Conservation (phyloP, 2,797 vertebrate species). For the Trachurus trachurus region DNA sequence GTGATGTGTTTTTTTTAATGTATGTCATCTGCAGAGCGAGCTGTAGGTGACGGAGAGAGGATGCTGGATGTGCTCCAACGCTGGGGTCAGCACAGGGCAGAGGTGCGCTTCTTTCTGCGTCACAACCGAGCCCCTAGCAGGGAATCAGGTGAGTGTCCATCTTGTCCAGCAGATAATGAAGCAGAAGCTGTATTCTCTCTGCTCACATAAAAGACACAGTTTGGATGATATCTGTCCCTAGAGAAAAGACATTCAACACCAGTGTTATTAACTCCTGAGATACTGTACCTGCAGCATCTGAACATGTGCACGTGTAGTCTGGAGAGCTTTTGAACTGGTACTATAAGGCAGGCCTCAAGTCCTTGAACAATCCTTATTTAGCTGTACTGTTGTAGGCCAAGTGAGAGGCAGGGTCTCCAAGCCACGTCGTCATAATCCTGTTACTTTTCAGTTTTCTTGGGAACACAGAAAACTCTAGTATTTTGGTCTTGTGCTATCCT, state of each 20-base stretch:
- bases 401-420: conserved; percentile 29
- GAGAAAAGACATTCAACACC: conserved; percentile 52
- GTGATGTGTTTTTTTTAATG: conserved; percentile 17
- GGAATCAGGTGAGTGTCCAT: conserved; percentile 86
- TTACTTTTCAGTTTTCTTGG: conserved; percentile 72
- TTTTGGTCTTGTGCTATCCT: conserved; percentile 63
- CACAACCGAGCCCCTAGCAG: conserved; percentile 89
- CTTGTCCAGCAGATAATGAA: conserved; percentile 6
- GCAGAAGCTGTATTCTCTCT: background rate
- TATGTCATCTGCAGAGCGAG: conserved; percentile 86
- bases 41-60: conserved; percentile 91
- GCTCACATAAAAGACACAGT: background rate
- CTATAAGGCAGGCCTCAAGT: conserved; percentile 42
- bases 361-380: conserved; percentile 49
- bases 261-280: conserved; percentile 44
- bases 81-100: conserved; percentile 90
- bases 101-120: conserved; percentile 96
- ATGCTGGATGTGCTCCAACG: conserved; percentile 95
- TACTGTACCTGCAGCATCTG: conserved; percentile 38
- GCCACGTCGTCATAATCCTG: conserved; percentile 56
- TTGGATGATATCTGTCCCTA: background rate
- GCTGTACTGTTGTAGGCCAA: conserved; percentile 10
- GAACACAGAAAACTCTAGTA: conserved; percentile 66
- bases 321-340: conserved; percentile 24
- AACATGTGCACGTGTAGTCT: conserved; percentile 8